Conservation (phyloP, 2,888 invertebrate genomes). For the Miltochrista miniata region DNA sequence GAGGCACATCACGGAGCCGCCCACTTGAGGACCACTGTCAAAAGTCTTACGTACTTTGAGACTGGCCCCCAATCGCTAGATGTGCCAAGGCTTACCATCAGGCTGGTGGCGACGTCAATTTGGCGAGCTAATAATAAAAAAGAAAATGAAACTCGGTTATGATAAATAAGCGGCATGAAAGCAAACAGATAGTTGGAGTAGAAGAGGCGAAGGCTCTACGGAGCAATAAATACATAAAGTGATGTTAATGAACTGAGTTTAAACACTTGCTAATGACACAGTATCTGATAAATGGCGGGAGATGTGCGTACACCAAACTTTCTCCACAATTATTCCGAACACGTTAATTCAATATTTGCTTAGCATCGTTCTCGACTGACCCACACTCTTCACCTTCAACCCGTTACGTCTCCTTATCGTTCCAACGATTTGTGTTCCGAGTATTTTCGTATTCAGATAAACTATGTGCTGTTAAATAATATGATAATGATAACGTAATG, state of each 20-base stretch:
- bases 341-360: slow-evolving; percentile 80
- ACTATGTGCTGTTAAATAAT: slow-evolving; percentile 23
- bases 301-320: slow-evolving; percentile 50
- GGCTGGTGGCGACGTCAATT: too few species aligned
- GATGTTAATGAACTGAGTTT: slow-evolving; percentile 38
- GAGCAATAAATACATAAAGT: slow-evolving; percentile 41
- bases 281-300: slow-evolving; percentile 36
- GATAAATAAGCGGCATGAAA: slow-evolving; percentile 18
- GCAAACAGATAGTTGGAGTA: slow-evolving; percentile 29
- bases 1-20: too few species aligned
- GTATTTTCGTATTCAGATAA: slow-evolving; percentile 28
- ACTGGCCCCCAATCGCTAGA: too few species aligned
- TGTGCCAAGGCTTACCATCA: too few species aligned
- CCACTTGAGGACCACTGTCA: too few species aligned
- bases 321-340: slow-evolving; percentile 75
- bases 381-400: slow-evolving; percentile 66
- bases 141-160: slow-evolving; percentile 6
- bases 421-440: slow-evolving; percentile 30
- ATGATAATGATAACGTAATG: slow-evolving; percentile 35
- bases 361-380: slow-evolving; percentile 62
- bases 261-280: slow-evolving; percentile 35
- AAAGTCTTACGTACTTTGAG: too few species aligned
- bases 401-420: slow-evolving; percentile 42
- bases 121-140: too few species aligned
- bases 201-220: slow-evolving; percentile 12